Conservation (phyloP, 2,888 invertebrate species). For the Scotopteryx bipunctaria region DNA sequence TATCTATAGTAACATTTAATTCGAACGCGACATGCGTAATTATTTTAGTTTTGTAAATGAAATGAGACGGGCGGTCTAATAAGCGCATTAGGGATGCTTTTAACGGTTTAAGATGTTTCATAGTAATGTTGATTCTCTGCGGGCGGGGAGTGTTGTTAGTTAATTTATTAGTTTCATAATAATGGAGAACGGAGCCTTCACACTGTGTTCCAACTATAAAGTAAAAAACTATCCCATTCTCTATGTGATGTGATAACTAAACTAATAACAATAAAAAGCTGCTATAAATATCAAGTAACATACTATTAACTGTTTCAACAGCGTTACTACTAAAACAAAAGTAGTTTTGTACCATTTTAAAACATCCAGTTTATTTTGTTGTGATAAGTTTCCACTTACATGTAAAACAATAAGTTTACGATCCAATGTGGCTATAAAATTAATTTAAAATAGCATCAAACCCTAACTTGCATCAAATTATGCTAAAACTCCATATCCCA, state of each 20-base stretch:
- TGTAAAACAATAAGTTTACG: constrained; percentile 49
- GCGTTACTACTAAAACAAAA: constrained; percentile 27
- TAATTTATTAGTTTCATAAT: constrained; percentile 40
- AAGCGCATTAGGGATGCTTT: constrained; percentile 66
- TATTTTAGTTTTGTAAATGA: constrained; percentile 70
- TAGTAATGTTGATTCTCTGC: constrained; percentile 55
- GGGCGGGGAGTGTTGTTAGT: constrained; percentile 48
- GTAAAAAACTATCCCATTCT: constrained; percentile 23
- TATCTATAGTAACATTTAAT: constrained; percentile 64
- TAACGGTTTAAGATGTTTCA: constrained; percentile 51
- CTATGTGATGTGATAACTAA: constrained; percentile 23
- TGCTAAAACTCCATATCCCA: constrained; percentile 56
- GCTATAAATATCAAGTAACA: constrained; percentile 31
- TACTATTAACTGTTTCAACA: constrained; percentile 22
- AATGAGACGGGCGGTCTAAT: constrained; percentile 63
- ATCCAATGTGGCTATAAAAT: constrained; percentile 54
- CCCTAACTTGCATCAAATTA: constrained; percentile 59
- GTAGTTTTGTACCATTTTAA: constrained; percentile 18
- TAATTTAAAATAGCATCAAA: constrained; percentile 60
- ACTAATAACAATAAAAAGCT: constrained; percentile 31
- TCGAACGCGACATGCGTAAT: constrained; percentile 61
- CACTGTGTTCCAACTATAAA: constrained; percentile 41
- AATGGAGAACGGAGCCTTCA: constrained; percentile 45
- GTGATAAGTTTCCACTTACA: constrained; percentile 19
- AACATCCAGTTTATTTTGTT: constrained; percentile 19